phyloP scores from a whole-genome alignment of 2,797 vertebrate species.

The Discoglossus pictus region DNA sequence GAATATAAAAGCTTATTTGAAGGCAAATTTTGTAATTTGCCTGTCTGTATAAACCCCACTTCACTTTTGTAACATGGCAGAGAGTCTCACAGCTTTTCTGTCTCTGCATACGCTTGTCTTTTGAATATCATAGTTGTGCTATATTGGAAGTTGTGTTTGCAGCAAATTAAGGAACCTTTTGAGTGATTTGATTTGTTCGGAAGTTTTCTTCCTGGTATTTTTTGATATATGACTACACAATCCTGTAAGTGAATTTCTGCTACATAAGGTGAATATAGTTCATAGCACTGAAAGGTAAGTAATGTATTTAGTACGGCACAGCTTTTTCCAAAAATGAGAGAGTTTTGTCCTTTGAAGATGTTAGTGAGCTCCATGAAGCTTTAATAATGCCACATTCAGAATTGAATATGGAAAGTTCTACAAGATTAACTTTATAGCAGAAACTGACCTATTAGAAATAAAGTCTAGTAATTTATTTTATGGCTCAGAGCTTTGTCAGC shows the following conservation, averaged over 20 bases:
- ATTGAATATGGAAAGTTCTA: constrained; percentile 53
- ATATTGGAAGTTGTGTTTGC: constrained; percentile 7
- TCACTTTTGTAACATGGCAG: too few species aligned
- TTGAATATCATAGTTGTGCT: neutral
- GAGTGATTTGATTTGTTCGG: constrained; percentile 8
- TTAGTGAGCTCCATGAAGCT: constrained; percentile 51
- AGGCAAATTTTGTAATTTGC: too few species aligned
- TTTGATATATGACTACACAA: constrained; percentile 20
- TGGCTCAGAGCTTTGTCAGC: constrained; percentile 36
- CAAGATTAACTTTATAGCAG: constrained; percentile 40
- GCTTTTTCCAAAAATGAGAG: constrained; percentile 34
- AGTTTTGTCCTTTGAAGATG: constrained; percentile 47
- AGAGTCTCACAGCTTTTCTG: too few species aligned
- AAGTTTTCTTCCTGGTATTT: constrained; percentile 5
- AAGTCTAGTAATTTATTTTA: constrained; percentile 33
- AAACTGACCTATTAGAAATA: constrained; percentile 42
- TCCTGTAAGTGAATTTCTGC: constrained; percentile 17
- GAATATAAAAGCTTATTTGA: too few species aligned
- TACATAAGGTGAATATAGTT: constrained; percentile 8
- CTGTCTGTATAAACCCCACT: too few species aligned
- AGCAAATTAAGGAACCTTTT: neutral
- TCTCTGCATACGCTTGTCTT: too few species aligned
- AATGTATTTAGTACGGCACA: constrained; percentile 20
- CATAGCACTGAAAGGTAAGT: constrained; percentile 9
- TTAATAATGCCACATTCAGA: constrained; percentile 53